Conservation (phyloP, 2,113 vertebrate genomes). For the Asarcornis scutulata region DNA sequence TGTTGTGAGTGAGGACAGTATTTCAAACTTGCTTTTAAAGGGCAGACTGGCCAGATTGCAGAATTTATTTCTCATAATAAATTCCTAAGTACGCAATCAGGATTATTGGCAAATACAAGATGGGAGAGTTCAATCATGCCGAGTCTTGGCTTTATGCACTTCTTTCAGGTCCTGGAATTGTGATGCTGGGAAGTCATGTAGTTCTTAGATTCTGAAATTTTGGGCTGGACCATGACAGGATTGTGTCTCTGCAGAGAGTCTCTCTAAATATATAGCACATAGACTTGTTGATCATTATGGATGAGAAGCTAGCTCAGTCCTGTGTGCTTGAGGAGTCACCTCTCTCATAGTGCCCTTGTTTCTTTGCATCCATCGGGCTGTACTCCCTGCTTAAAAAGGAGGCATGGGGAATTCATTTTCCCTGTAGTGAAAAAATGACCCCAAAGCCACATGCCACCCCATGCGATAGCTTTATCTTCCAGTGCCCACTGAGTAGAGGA, state of each 20-base stretch:
- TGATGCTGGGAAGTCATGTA: neutral
- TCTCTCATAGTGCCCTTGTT: neutral
- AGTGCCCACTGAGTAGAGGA: neutral
- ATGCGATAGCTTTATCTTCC: too few relatives aligned
- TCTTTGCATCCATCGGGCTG: neutral
- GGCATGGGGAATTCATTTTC: neutral
- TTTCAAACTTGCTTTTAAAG: neutral
- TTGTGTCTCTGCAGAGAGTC: neutral
- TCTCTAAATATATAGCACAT: rapidly evolving
- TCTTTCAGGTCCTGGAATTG: neutral
- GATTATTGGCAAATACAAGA: neutral
- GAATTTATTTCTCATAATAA: neutral
- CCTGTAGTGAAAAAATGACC: neutral
- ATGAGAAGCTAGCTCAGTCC: neutral
- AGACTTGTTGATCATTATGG: too few relatives aligned
- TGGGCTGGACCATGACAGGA: neutral
- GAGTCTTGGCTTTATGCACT: neutral
- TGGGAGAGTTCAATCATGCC: neutral
- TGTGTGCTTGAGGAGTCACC: neutral
- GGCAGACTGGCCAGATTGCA: neutral
- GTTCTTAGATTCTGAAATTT: neutral
- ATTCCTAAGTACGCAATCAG: neutral
- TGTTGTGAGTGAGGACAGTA: rapidly evolving
- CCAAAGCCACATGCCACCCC: too few relatives aligned
- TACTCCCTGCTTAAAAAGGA: neutral